Evolutionary conservation across 2,888 invertebrate species (phyloP).

Genomic region (Scelioninae gen. 1): DNA sequence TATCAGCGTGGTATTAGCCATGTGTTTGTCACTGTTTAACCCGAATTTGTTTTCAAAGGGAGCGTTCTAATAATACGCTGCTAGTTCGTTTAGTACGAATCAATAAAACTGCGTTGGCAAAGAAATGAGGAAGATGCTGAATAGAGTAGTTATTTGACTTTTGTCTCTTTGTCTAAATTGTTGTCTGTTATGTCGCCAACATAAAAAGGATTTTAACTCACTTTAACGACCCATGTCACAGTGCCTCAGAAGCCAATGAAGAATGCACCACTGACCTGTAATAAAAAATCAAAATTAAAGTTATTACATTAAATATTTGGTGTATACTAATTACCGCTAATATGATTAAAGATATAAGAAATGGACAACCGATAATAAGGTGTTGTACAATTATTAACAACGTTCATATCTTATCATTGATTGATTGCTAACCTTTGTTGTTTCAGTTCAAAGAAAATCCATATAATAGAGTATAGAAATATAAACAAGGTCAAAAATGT

Average conservation of each 20-base stretch:
- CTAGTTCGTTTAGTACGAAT: conserved; percentile 30
- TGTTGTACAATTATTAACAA: no score
- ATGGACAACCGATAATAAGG: no score
- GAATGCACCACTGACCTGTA: conserved; percentile 82
- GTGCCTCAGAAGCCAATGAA: conserved; percentile 79
- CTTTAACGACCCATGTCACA: conserved; percentile 79
- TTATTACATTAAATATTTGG: neutral
- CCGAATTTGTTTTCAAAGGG: conserved; percentile 59
- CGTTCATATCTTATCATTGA: no score
- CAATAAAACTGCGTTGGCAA: conserved; percentile 24
- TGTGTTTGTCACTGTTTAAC: conserved; percentile 70
- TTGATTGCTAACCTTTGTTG: no score
- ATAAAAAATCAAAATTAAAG: conserved; percentile 12
- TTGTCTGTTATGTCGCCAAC: conserved; percentile 41
- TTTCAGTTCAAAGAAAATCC: no score
- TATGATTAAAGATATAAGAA: no score
- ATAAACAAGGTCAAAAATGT: no score
- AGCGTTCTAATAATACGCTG: conserved; percentile 41
- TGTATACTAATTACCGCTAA: no score
- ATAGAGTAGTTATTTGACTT: conserved; percentile 1
- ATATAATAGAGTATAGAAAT: no score
- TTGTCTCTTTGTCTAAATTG: conserved; percentile 2
- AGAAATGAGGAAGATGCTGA: conserved; percentile 23
- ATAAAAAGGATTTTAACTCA: conserved; percentile 78
- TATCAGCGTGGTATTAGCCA: conserved; percentile 70